These are phyloP conservation scores for Ligdia adustata DNA, from an alignment of 2,888 invertebrate genomes.

Conservation along the genomic window DNA sequence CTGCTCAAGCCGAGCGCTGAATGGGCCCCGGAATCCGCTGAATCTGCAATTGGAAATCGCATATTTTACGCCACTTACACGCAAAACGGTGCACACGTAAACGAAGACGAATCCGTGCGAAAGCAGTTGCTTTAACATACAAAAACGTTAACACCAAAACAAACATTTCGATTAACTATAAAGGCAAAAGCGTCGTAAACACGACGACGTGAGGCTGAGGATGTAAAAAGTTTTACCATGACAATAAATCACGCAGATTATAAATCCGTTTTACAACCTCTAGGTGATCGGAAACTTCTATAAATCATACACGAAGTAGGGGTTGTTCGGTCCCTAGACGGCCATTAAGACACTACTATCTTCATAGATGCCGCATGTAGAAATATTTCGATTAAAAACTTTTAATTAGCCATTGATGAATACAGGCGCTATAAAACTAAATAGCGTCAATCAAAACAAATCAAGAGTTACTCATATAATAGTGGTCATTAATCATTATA, in stretches of 20 bases:
- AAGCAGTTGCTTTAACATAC: conserved; percentile 19
- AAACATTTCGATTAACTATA: conserved; percentile 34
- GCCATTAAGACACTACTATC: conserved; percentile 50
- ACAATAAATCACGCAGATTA: conserved; percentile 74
- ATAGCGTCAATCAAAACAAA: conserved; percentile 59
- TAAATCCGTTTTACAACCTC: conserved; percentile 74
- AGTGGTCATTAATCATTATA: conserved; percentile 57
- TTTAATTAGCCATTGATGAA: conserved; percentile 48
- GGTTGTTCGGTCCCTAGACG: conserved; percentile 58
- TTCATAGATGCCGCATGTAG: conserved; percentile 25
- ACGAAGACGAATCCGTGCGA: conserved; percentile 23
- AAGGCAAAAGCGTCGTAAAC: conserved; percentile 42
- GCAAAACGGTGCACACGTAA: conserved; percentile 17
- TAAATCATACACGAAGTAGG: conserved; percentile 72
- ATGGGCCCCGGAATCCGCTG: conserved; percentile 64
- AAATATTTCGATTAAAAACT: conserved; percentile 35
- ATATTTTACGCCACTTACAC: conserved; percentile 58
- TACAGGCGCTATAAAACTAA: conserved; percentile 52
- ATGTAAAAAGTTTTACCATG: conserved; percentile 67
- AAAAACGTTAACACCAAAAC: conserved; percentile 21
- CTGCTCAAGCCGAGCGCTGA: conserved; percentile 64
- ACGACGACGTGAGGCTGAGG: conserved; percentile 41
- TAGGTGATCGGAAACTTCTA: conserved; percentile 63
- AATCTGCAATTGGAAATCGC: conserved; percentile 69
- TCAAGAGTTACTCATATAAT: conserved; percentile 60